A percentile compares a stretch with the other conserved stretches of the same genome.
Conservation (phyloP, 2,797 vertebrate species). For the Coilia nasus region DNA sequence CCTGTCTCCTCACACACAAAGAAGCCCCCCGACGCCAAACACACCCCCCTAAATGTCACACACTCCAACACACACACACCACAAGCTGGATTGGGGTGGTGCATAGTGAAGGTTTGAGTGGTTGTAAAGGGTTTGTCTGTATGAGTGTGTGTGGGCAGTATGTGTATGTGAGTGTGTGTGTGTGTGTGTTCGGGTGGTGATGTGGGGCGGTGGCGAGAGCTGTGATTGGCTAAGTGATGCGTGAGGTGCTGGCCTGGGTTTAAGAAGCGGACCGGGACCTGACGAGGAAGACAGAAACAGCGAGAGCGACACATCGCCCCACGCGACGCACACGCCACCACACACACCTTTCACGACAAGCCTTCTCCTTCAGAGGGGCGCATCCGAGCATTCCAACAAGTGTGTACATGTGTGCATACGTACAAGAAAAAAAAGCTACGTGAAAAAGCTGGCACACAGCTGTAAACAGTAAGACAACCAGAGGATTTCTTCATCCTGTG, state of each 20-base stretch:
- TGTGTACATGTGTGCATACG: constrained; percentile 30
- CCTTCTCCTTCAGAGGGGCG: constrained; percentile 54
- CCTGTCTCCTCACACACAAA: constrained; percentile 57
- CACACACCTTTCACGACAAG: constrained; percentile 50
- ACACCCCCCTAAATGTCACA: constrained; percentile 57
- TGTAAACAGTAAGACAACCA: background rate
- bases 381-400: constrained; percentile 40
- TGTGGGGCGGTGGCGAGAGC: constrained; percentile 29
- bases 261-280: constrained; percentile 39
- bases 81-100: background rate
- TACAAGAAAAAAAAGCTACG: background rate
- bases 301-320: background rate
- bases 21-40: constrained; percentile 54
- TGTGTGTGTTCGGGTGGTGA: constrained; percentile 1
- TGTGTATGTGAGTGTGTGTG: background rate
- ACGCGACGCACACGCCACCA: background rate
- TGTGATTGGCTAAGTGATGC: constrained; percentile 41
- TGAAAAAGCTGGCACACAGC: background rate
- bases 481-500: background rate
- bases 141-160: constrained; percentile 4
- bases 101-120: background rate
- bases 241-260: constrained; percentile 36
- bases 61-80: constrained; percentile 29
- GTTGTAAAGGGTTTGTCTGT: background rate
- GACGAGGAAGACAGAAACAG: constrained; percentile 35